Evolutionary conservation across 2,113 vertebrate genomes (phyloP), one percentile per base, ranked within the genome.

Genomic region (Cnemophilus loriae): DNA sequence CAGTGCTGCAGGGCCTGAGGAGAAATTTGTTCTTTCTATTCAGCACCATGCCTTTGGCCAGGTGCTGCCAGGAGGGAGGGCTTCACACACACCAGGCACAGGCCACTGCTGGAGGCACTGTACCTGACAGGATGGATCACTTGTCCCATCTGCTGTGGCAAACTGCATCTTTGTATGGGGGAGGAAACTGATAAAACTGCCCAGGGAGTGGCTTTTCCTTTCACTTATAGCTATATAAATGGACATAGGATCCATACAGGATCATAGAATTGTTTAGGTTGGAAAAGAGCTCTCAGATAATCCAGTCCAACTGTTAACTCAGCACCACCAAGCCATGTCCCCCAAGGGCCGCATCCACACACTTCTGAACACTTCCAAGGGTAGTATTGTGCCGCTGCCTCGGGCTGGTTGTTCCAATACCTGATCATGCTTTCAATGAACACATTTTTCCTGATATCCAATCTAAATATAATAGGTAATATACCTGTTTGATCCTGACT

Each of bases 241-340:
- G 26, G 17, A 14, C 0, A 0, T 10, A 39, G 50, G 28, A n/a
- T 47, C 23, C 21, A 11, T 26, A 32, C 2, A 47, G 39, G 32
- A 61, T 55, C 14, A 15, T 1, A 22, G 7, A 35, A 32, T 60
- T 3, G 5, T 33, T 35, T 27, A 49, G 4, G 11, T 19, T 76
- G 35, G n/a, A 47, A 41, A 76, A 47, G n/a, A 19, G 11, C 7
- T 55, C 21, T 61, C n/a, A 42, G 55, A 42, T 55, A 12, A 32
- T 53, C 35, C 16, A 26, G 30, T 68, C 24, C n/a, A 26, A 2
- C 7, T 52, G 13, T n/a, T 68, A 60, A 30, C 11, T 20, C 61
- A 61, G 37, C 21, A 47, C 17, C 41, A 47, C 16, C 11, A 41
- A 60, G 15, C 46, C 9, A 8, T 6, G 7, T 53, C 5, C 41